phyloP scores from a whole-genome alignment of 2,113 vertebrate genomes.

The Chrysemys picta region DNA sequence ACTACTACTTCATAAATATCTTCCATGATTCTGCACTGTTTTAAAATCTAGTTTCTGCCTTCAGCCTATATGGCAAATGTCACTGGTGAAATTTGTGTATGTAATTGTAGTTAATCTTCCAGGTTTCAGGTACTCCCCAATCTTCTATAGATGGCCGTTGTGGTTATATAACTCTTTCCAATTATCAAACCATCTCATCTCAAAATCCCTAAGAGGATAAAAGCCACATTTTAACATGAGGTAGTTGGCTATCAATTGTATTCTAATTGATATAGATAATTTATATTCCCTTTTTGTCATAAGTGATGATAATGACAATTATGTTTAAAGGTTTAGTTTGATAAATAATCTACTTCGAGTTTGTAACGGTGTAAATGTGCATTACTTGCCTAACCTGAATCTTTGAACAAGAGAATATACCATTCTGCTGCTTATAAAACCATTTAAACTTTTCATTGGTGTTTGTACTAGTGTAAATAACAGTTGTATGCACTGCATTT shows the following conservation, averaged over 20 bases:
- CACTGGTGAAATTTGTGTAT: not conserved
- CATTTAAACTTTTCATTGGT: not conserved
- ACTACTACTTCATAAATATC: not conserved
- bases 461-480: slow-evolving; percentile 10
- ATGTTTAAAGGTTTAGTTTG: not conserved
- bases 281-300: slow-evolving; percentile 1
- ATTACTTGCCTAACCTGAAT: not conserved
- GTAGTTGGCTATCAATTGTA: not conserved
- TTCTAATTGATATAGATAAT: not conserved
- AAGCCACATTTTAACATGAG: not conserved
- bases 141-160: not conserved
- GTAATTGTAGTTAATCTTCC: not conserved
- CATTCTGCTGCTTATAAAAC: not conserved
- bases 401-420: not conserved
- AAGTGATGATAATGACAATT: not conserved
- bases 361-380: not conserved
- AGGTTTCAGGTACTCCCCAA: not conserved
- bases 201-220: not conserved
- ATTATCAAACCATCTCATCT: not conserved
- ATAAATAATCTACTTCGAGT: not conserved
- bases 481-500: not conserved
- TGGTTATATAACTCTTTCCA: not conserved
- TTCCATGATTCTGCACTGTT: not conserved
- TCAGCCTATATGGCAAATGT: not conserved
- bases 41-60: not conserved